Conservation (phyloP, 2,113 vertebrate genomes). For the Cephalopterus ornatus region DNA sequence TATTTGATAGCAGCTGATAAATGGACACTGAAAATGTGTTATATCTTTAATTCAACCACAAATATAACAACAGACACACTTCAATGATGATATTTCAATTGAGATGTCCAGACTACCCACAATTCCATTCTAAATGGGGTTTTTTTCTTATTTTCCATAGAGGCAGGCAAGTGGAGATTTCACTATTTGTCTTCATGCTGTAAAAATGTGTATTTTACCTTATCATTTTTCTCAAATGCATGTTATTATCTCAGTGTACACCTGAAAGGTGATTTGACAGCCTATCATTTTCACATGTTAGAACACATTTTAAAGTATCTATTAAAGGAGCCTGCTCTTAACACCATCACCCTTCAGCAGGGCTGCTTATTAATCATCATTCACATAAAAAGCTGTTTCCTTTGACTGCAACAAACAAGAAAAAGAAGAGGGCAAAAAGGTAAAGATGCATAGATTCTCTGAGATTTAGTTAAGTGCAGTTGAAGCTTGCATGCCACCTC, state of each 20-base stretch:
- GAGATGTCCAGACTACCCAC: neutral
- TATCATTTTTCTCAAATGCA: conserved; percentile 36
- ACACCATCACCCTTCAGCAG: conserved; percentile 41
- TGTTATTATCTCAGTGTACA: conserved; percentile 51
- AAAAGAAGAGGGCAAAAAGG: conserved; percentile 3
- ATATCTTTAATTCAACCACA: neutral
- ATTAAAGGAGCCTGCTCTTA: conserved; percentile 42
- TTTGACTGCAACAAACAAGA: conserved; percentile 27
- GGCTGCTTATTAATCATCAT: conserved; percentile 62
- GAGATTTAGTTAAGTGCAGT: conserved; percentile 1
- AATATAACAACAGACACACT: neutral
- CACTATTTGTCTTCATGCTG: conserved; percentile 44
- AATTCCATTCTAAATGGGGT: neutral
- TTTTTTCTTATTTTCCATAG: neutral
- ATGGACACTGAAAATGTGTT: neutral
- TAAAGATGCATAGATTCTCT: neutral
- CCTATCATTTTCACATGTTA: conserved; percentile 68
- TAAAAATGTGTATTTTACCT: conserved; percentile 19
- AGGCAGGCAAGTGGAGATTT: neutral
- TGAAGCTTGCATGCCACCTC: neutral
- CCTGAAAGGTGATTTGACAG: conserved; percentile 54
- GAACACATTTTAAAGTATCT: conserved; percentile 61
- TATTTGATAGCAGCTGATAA: neutral
- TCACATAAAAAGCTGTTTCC: conserved; percentile 57
- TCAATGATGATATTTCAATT: neutral